These are phyloP conservation scores for Parazoanthus darwini DNA, from an alignment of 92 coral and sea anemone genomes.

Conservation along the genomic window DNA sequence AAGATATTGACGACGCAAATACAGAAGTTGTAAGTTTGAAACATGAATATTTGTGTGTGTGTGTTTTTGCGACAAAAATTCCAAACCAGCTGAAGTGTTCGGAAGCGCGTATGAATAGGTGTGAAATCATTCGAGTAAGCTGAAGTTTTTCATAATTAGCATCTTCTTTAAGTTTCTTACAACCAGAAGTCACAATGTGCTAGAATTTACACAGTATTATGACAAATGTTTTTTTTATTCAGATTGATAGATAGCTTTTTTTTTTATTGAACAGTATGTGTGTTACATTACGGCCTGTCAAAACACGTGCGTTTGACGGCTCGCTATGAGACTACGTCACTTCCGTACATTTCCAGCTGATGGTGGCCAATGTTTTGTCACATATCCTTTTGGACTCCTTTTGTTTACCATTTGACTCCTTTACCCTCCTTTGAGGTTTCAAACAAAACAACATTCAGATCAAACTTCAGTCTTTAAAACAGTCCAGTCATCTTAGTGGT, in stretches of 20 bases:
- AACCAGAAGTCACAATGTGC: conserved; percentile 8
- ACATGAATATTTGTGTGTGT: conserved; percentile 11
- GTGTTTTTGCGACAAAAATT: neutral
- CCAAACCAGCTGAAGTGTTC: conserved; percentile 23
- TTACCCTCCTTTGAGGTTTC: neutral
- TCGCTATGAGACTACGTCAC: neutral
- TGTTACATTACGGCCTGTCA: conserved; percentile 6
- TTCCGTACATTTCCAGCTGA: conserved; percentile 17
- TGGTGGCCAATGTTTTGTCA: conserved; percentile 15
- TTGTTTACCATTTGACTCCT: conserved; percentile 19
- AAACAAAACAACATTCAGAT: conserved; percentile 16
- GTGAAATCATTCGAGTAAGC: conserved; percentile 23
- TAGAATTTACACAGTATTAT: neutral
- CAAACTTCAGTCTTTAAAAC: too few relatives aligned
- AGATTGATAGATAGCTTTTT: neutral
- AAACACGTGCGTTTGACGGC: neutral
- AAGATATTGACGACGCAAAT: conserved; percentile 36
- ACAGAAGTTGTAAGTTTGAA: conserved; percentile 23
- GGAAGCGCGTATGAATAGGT: conserved; percentile 12
- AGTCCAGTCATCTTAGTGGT: neutral
- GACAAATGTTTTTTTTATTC: neutral
- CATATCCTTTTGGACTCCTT: conserved; percentile 12
- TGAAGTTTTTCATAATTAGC: conserved; percentile 14
- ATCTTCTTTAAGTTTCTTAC: neutral
- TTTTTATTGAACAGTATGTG: neutral